These are phyloP conservation scores for Holcopasites calliopsidis DNA, from an alignment of 1,140 invertebrate genomes.

Conservation along the genomic window DNA sequence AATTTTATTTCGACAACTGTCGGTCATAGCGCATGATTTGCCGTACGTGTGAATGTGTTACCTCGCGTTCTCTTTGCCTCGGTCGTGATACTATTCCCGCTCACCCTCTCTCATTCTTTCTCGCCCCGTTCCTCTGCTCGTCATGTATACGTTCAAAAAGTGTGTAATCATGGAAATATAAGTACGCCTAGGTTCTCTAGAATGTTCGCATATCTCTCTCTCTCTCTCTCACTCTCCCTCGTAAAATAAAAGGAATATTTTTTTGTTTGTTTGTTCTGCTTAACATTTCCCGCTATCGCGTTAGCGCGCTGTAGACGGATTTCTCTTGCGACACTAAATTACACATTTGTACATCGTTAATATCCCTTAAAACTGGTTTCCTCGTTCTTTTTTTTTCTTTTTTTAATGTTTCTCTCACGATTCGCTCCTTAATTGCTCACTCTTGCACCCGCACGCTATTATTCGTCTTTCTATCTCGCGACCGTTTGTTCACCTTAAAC, in stretches of 20 bases:
- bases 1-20: conserved; percentile 70
- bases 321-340: conserved; percentile 68
- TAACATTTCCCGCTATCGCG: conserved; percentile 41
- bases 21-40: conserved; percentile 67
- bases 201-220: conserved; percentile 49
- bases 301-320: conserved; percentile 57
- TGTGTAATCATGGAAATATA: conserved; percentile 68
- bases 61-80: background rate
- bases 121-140: conserved; percentile 36
- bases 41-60: conserved; percentile 50
- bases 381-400: background rate
- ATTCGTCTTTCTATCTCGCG: background rate
- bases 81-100: too few species aligned
- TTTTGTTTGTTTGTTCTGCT: conserved; percentile 29
- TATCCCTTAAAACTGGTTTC: conserved; percentile 52
- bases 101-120: background rate
- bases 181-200: conserved; percentile 65
- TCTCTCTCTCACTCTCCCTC: conserved; percentile 17
- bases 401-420: background rate
- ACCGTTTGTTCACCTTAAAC: conserved; percentile 6
- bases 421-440: background rate
- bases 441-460: background rate
- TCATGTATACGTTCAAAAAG: conserved; percentile 69
- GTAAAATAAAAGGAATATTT: conserved; percentile 63
- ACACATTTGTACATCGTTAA: conserved; percentile 73